Evolutionary conservation across 2,113 vertebrate genomes (phyloP), one percentile per base, ranked within the genome.

Genomic region (Emydocephalus ijimae): DNA sequence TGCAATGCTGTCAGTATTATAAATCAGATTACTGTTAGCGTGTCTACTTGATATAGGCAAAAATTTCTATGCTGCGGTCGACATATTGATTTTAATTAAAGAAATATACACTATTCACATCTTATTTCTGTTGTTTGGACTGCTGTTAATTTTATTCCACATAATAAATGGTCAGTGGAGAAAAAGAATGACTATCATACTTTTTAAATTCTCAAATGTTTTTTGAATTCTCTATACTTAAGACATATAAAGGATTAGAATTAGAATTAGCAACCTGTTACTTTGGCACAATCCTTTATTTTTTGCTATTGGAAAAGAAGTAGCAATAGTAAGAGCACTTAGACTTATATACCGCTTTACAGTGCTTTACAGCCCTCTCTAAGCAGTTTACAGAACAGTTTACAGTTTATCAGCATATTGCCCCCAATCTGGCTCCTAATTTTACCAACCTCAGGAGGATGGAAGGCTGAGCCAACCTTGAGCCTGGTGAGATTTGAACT

Each of bases 11-110:
- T 59, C 69, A 85, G 59, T 52, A 14, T n/a, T 85, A 14, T 92
- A 12, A 87, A 55, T 95, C 86, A 91, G 81, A 87, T 93, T 45
- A 92, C 85, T 23, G 59, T 87, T 81, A 90, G 57, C 57, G 21
- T 93, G 8, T 64, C 91, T 94, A 34, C 69, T 48, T 89, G 43
- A 57, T 92, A 91, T 52, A 91, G 59, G 6, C 69, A 94, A 91
- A 90, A 94, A 59, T 91, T 7, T 94, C 7, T 94, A 88, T 90
- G 52, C 85, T 64, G 87, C 92, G 34, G 21, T 81, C 92, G 92
- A 94, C 5, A 18, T 12, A 8, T 93, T 95, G 93, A 56, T 88
- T 94, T 86, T 93, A 90, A 94, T 85, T 93, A 90, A 48, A 86
- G 91, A 29, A 0, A 2, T 91, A 90, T 89, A 89, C 93, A 87